Evolutionary conservation across 2,797 vertebrate genomes (phyloP).

Genomic region (Melanotaenia pygmaea): DNA sequence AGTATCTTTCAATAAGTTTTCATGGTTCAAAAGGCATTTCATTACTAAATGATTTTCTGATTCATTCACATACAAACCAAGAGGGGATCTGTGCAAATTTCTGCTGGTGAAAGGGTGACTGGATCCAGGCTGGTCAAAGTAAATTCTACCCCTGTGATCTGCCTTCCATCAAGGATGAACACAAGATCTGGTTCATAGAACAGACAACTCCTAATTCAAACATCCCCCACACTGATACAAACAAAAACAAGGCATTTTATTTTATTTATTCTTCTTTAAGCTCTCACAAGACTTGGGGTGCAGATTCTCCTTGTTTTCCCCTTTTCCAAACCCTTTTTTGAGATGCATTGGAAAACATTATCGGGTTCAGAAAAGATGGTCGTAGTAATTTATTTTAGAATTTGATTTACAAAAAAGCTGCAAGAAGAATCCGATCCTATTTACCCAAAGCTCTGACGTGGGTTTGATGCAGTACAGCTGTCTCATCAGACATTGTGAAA

Average conservation of each 20-base stretch:
- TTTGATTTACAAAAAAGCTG: background rate
- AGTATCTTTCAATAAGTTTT: background rate
- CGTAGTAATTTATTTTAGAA: too few relatives aligned
- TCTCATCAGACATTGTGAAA: background rate
- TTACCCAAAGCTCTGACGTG: background rate
- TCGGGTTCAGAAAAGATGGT: too few relatives aligned
- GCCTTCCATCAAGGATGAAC: constrained; percentile 29
- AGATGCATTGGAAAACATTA: too few relatives aligned
- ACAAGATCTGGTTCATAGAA: constrained; percentile 34
- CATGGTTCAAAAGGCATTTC: background rate
- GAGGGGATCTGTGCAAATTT: constrained; percentile 5
- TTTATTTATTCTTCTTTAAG: too few relatives aligned
- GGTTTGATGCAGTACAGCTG: background rate
- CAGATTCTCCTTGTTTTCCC: too few relatives aligned
- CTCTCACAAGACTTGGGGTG: too few relatives aligned
- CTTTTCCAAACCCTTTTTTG: too few relatives aligned
- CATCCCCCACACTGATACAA: background rate
- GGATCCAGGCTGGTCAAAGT: constrained; percentile 5
- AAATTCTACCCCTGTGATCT: constrained; percentile 9
- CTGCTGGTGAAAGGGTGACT: constrained; percentile 7
- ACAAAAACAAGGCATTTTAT: background rate
- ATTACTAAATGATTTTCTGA: background rate
- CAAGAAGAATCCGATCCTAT: background rate
- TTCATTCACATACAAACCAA: constrained; percentile 12
- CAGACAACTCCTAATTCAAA: constrained; percentile 31